phyloP scores from a whole-genome alignment of 64 coral and sea anemone species.

The Montipora cactus region DNA sequence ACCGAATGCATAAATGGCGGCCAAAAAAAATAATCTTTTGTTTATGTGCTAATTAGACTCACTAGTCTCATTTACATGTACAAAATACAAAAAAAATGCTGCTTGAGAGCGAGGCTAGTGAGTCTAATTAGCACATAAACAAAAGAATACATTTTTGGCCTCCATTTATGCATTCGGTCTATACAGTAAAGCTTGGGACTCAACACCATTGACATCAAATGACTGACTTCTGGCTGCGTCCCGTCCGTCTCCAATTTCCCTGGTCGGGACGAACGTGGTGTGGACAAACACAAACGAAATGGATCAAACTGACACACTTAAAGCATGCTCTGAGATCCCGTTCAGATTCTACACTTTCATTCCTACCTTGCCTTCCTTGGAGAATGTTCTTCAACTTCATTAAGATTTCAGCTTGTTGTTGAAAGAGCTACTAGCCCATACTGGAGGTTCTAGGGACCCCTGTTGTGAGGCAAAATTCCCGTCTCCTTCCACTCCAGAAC shows the following conservation, averaged over 20 bases:
- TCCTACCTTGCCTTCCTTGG: not conserved
- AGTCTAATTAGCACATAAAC: no score
- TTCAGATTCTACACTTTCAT: not conserved
- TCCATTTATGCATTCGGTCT: no score
- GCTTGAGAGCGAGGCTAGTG: no score
- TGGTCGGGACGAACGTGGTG: not conserved
- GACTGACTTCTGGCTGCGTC: conserved; percentile 2
- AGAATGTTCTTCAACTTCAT: not conserved
- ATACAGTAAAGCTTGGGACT: conserved; percentile 4
- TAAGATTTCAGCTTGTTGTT: not conserved
- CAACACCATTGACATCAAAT: conserved; percentile 20
- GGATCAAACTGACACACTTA: not conserved
- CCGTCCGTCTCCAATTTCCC: not conserved
- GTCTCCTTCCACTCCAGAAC: not conserved
- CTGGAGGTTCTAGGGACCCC: not conserved
- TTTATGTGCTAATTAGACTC: no score
- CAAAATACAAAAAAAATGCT: no score
- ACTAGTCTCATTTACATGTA: no score
- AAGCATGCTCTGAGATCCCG: not conserved
- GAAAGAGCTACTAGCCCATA: not conserved
- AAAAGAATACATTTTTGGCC: no score
- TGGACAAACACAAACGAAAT: not conserved
- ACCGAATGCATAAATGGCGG: no score
- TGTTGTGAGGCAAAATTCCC: not conserved
- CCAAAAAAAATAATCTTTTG: no score